These are phyloP conservation scores for Perccottus glenii DNA, from an alignment of 2,113 vertebrate genomes.

Conservation along the genomic window DNA sequence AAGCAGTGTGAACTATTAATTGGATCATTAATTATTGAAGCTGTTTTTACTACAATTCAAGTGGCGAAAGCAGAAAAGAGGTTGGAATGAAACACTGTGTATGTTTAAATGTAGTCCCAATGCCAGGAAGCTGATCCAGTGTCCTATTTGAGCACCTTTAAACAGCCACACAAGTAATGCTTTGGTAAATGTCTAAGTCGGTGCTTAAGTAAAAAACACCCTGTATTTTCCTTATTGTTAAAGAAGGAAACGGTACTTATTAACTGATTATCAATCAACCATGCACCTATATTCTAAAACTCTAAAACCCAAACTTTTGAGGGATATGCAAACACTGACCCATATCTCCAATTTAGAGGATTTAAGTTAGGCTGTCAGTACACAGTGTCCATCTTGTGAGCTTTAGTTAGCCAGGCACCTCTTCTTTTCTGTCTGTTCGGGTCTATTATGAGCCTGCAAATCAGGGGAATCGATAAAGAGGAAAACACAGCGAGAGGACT, in stretches of 20 bases:
- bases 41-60: conserved; percentile 78
- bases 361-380: conserved; percentile 45
- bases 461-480: conserved; percentile 68
- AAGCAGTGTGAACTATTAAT: conserved; percentile 87
- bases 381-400: conserved; percentile 49
- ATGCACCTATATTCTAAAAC: background rate
- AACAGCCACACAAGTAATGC: background rate
- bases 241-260: too few relatives aligned
- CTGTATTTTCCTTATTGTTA: too few relatives aligned
- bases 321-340: conserved; percentile 16
- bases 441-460: conserved; percentile 68
- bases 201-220: too few relatives aligned
- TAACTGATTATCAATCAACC: background rate
- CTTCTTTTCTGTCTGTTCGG: conserved; percentile 64
- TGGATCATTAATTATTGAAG: conserved; percentile 88
- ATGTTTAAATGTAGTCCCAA: conserved; percentile 59
- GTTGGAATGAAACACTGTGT: conserved; percentile 52
- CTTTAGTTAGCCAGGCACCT: conserved; percentile 56
- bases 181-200: background rate
- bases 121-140: conserved; percentile 36
- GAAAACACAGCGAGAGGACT: conserved; percentile 66
- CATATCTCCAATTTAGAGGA: conserved; percentile 36
- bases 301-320: conserved; percentile 16
- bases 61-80: conserved; percentile 56
- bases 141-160: conserved; percentile 14